These are phyloP conservation scores for Trachythela sp. DNA, from an alignment of 64 coral and sea anemone species.

Conservation along the genomic window DNA sequence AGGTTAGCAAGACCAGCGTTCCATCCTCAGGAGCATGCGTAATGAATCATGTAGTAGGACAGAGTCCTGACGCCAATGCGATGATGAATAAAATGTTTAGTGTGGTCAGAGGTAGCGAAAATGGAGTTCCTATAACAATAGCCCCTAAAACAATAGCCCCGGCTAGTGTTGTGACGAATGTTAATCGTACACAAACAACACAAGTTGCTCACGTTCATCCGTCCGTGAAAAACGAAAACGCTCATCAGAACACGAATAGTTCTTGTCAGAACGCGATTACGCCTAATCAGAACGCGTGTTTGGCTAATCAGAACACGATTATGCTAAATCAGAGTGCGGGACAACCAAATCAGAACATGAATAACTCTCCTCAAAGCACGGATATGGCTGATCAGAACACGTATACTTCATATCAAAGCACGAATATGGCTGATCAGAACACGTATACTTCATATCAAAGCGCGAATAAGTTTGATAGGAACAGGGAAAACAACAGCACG, in stretches of 20 bases:
- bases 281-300: not conserved
- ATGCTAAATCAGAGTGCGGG: not conserved
- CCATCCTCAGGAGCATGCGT: not conserved
- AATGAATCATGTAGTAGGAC: not conserved
- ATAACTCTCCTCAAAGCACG: not conserved
- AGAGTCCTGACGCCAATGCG: not conserved
- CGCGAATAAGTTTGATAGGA: not conserved
- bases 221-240: not conserved
- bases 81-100: constrained; percentile 28
- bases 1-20: not conserved
- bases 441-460: not conserved
- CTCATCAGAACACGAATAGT: not conserved
- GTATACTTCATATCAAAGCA: not conserved
- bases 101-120: not conserved
- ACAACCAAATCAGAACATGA: not conserved
- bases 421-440: not conserved
- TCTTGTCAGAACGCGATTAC: not conserved
- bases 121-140: not conserved
- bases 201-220: not conserved
- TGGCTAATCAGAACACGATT: not conserved
- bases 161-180: not conserved
- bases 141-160: not conserved
- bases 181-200: not conserved
- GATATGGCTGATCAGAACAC: not conserved
- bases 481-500: not conserved